Evolutionary conservation across 2,113 vertebrate genomes (phyloP).

Genomic region (Tiliqua scincoides): DNA sequence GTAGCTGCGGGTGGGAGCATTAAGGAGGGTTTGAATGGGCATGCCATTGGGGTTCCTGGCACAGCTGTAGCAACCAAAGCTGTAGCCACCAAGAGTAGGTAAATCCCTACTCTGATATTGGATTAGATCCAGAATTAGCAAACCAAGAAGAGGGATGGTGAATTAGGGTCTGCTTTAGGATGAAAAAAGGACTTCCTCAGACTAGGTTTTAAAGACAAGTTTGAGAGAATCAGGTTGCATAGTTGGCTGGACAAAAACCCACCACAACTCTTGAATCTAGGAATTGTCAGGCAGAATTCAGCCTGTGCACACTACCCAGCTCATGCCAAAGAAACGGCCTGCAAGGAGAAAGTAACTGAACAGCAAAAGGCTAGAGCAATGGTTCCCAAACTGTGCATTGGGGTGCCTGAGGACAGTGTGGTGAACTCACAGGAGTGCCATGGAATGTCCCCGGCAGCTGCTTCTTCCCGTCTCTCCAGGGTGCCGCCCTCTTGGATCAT

Average conservation of each 20-base stretch:
- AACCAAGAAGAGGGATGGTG: background rate
- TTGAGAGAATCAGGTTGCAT: background rate
- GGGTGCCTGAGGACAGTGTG: too few relatives aligned
- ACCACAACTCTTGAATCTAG: background rate
- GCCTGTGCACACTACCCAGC: background rate
- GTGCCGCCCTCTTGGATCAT: too few relatives aligned
- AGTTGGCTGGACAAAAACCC: background rate
- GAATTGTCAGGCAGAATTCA: background rate
- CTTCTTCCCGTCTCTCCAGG: too few relatives aligned
- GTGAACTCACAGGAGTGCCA: too few relatives aligned
- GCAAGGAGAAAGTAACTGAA: background rate
- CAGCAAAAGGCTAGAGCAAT: background rate
- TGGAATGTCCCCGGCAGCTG: too few relatives aligned
- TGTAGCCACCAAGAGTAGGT: background rate
- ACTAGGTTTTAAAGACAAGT: background rate
- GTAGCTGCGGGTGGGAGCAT: too few relatives aligned
- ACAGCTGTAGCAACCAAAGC: too few relatives aligned
- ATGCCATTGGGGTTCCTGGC: too few relatives aligned
- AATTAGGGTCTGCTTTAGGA: background rate
- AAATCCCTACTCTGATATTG: background rate
- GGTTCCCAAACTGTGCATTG: too few relatives aligned
- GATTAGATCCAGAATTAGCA: background rate
- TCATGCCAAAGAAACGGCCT: background rate
- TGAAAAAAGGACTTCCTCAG: background rate
- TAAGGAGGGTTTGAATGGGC: too few relatives aligned